phyloP scores from a whole-genome alignment of 2,888 invertebrate species.

The Mesorhabditis sp. region DNA sequence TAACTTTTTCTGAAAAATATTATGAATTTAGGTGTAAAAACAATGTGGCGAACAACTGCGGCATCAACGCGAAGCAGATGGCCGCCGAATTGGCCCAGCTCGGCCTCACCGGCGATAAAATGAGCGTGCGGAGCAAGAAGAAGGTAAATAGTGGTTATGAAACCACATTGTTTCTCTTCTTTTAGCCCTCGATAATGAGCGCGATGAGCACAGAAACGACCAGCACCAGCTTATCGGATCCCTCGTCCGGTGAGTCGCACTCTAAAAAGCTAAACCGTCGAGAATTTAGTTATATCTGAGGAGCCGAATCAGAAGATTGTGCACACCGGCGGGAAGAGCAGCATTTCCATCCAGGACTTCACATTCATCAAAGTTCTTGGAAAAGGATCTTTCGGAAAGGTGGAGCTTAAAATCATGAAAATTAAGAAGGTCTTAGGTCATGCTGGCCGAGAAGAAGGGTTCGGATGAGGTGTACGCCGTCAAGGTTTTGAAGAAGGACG shows the following conservation, averaged over 20 bases:
- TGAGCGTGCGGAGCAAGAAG: constrained; percentile 64
- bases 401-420: constrained; percentile 29
- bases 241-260: not conserved
- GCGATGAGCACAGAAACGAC: constrained; percentile 30
- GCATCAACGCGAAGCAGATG: constrained; percentile 93
- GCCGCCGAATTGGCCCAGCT: constrained; percentile 85
- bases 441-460: constrained; percentile 89
- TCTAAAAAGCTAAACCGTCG: not conserved
- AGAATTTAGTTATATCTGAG: not conserved
- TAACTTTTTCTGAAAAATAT: not conserved
- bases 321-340: constrained; percentile 14
- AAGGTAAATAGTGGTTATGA: constrained; percentile 38
- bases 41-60: constrained; percentile 98
- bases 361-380: constrained; percentile 96
- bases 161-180: constrained; percentile 5
- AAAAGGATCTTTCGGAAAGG: constrained; percentile 93
- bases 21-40: constrained; percentile 73
- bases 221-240: constrained; percentile 14
- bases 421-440: constrained; percentile 68
- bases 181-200: constrained; percentile 41
- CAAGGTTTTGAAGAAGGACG: constrained; percentile 87
- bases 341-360: constrained; percentile 71
- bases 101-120: constrained; percentile 84
- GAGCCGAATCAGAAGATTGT: constrained; percentile 7
- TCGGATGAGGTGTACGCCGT: constrained; percentile 77